Percentiles rank a stretch among this genome's conserved stretches.
Conservation (phyloP, 2,113 vertebrate species). For the Cynocephalus volans region DNA sequence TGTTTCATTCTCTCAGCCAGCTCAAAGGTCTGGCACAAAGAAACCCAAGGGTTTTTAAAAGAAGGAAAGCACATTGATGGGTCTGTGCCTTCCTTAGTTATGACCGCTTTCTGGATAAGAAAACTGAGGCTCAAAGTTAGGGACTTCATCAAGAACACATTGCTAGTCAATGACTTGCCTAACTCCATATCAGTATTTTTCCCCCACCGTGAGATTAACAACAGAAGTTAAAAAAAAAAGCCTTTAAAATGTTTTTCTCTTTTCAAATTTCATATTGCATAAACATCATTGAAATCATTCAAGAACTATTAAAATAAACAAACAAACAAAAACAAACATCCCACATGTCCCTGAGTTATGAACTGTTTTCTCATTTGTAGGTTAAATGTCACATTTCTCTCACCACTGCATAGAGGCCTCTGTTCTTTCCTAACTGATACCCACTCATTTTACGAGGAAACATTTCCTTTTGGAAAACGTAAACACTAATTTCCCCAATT, state of each 20-base stretch:
- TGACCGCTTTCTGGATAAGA: neutral
- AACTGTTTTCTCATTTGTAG: neutral
- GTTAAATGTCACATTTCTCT: neutral
- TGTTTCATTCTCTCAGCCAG: neutral
- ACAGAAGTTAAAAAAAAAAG: neutral
- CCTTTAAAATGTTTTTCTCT: neutral
- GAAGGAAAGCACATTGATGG: neutral
- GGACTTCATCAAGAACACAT: neutral
- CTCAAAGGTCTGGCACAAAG: neutral
- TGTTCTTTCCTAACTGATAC: neutral
- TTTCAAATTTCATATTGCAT: neutral
- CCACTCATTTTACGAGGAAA: neutral
- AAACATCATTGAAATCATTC: neutral
- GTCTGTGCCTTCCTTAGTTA: neutral
- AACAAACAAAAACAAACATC: neutral
- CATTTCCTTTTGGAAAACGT: conserved; percentile 2
- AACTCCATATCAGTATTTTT: neutral
- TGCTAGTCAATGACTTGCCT: neutral
- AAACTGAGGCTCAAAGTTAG: neutral
- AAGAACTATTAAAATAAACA: conserved; percentile 25
- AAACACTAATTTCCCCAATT: neutral
- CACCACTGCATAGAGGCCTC: neutral
- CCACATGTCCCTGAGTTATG: neutral
- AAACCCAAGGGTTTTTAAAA: neutral
- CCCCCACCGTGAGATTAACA: neutral